A percentile compares a stretch with the other conserved stretches of the same genome.
phyloP scores from a whole-genome alignment of 2,888 invertebrate genomes.

The Callinectes sapidus region DNA sequence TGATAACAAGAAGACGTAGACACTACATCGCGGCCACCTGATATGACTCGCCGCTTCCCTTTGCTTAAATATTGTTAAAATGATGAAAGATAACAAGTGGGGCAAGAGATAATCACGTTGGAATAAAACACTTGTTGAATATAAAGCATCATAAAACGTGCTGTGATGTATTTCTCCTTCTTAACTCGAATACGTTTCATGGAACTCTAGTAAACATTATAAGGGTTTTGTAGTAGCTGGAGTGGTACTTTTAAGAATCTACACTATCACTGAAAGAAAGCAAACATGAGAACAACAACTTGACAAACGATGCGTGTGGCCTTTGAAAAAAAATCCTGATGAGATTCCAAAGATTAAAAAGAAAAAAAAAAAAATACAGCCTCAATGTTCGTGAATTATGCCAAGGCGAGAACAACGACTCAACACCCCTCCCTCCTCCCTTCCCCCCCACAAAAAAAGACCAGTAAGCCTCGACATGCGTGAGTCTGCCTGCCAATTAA shows the following conservation, averaged over 20 bases:
- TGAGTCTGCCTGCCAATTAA: slow-evolving; percentile 5
- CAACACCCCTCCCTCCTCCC: too few relatives aligned
- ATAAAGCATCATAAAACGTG: neutral
- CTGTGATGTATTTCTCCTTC: too few relatives aligned
- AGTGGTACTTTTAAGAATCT: too few relatives aligned
- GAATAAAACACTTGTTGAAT: neutral
- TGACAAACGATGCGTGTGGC: neutral
- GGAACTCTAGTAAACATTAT: too few relatives aligned
- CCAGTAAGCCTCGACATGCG: neutral
- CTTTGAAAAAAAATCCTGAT: too few relatives aligned
- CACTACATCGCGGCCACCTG: neutral
- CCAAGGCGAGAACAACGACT: neutral
- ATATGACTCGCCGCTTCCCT: neutral
- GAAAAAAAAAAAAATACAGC: too few relatives aligned
- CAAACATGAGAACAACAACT: neutral
- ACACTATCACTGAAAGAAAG: neutral
- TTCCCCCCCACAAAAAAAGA: neutral
- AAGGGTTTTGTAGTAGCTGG: too few relatives aligned
- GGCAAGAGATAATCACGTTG: neutral
- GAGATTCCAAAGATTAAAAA: too few relatives aligned
- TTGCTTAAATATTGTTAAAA: neutral
- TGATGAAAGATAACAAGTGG: neutral
- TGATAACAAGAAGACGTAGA: neutral
- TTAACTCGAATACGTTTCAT: too few relatives aligned
- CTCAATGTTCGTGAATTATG: neutral